phyloP scores from a whole-genome alignment of 2,797 vertebrate species.

The Myotis planiceps region DNA sequence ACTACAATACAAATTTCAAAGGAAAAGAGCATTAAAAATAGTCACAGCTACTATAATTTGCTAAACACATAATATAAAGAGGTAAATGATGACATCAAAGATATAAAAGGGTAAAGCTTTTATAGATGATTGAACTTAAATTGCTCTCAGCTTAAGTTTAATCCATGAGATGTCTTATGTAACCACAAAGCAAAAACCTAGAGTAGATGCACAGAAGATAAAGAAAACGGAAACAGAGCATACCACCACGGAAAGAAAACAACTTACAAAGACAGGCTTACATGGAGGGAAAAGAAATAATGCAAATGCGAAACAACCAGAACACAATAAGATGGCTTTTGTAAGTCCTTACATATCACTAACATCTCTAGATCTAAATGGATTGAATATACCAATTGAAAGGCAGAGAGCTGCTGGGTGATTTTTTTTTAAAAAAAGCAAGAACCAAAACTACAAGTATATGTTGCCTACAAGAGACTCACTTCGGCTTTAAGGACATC shows the following conservation, averaged over 20 bases:
- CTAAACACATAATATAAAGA: background rate
- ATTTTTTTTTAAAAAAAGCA: background rate
- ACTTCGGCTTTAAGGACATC: background rate
- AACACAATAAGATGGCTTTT: background rate
- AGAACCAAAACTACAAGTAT: background rate
- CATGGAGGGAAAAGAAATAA: background rate
- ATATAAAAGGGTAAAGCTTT: background rate
- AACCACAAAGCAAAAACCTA: background rate
- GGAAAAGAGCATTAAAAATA: background rate
- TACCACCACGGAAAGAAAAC: background rate
- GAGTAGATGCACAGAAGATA: background rate
- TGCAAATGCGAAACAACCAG: background rate
- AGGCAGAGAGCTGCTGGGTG: background rate
- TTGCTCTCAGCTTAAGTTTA: background rate
- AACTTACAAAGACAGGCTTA: background rate
- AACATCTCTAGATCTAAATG: background rate
- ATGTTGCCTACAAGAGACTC: background rate
- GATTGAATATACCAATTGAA: background rate
- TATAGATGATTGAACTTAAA: background rate
- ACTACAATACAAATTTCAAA: background rate
- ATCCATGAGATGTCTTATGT: background rate
- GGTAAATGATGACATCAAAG: background rate
- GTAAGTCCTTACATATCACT: background rate
- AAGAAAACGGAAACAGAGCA: background rate
- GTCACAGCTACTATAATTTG: background rate